Base-by-base conservation (phyloP, 30 jellyfish, hydroid and myxozoan species). In the Clytia hemisphaerica region DNA sequence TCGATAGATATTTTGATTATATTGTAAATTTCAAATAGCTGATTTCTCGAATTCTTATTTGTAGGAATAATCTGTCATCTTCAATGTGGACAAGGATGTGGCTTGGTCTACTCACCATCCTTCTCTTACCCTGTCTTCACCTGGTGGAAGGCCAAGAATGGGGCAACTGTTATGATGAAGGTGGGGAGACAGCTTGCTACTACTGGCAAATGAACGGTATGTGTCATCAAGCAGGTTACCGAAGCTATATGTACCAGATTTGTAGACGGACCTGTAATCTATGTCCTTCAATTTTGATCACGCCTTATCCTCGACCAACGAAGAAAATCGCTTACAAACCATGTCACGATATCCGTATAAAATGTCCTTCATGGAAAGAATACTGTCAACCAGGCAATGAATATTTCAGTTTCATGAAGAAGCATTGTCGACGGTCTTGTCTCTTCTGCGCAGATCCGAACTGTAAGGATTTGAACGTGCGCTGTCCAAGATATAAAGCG, bases 361-460 rank as follows among this genome's bases (percentile, higher is more conserved):
- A 71, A 6, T 82, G 94, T 53, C 71, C 88, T 2, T 6, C 76
- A 18, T 82, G 88, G 94, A 61, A 48, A 40, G 16, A 61, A 24
- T 65, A 71, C 53, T 82, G 94, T 37, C 59, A n/a, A 27, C 30
- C 30, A 45, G 51, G 60, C 45, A 82, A 88, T 49, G 28, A n/a
- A 2, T 82, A 82, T 28, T 82, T 77, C 77, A 65, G 70, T 34
- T 82, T 59, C 38, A 82, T 82, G 94, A 22, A 71, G 21, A 82
- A 75, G 66, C 53, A 72, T 78, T 82, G 94, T 45, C 72, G 38
- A 31, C 53, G 71, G 61, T 61, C 94, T 19, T 82, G 94, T 44
- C 42, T 60, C 24, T 4, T 82, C 24, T 82, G 94, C 73, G 61
- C 87, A 37, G 94, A 82, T 64, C 16, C 27, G 26, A 30, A 14